These are phyloP conservation scores for Pao palembangensis DNA, from an alignment of 2,113 vertebrate genomes.

Conservation along the genomic window DNA sequence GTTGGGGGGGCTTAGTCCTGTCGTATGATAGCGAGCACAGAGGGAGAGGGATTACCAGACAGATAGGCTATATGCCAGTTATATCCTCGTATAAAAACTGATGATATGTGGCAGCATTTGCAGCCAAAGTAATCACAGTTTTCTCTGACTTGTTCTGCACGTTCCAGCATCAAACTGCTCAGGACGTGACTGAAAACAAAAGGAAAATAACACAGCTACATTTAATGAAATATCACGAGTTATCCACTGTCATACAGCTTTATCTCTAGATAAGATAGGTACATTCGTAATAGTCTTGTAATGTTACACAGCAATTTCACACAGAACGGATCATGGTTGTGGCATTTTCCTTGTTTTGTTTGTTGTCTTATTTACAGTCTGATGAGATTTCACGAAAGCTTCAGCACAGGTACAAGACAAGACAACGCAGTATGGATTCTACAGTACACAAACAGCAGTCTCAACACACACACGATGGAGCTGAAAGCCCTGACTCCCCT, in stretches of 20 bases:
- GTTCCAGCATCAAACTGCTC: not conserved
- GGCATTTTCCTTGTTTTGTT: not conserved
- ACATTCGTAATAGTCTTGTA: slow-evolving; percentile 63
- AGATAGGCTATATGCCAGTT: slow-evolving; percentile 34
- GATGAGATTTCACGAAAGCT: slow-evolving; percentile 48
- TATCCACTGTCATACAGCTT: slow-evolving; percentile 64
- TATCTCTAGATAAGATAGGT: slow-evolving; percentile 61
- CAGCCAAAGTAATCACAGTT: not conserved
- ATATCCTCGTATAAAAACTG: slow-evolving; percentile 18
- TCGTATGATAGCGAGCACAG: slow-evolving; percentile 44
- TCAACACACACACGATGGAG: not conserved
- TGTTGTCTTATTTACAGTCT: slow-evolving; percentile 58
- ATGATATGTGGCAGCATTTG: slow-evolving; percentile 11
- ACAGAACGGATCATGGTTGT: slow-evolving; percentile 28
- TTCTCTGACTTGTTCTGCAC: not conserved
- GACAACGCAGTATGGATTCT: slow-evolving; percentile 59
- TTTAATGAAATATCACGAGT: slow-evolving; percentile 73
- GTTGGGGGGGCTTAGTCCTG: slow-evolving; percentile 54
- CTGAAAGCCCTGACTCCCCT: not conserved
- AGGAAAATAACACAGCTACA: slow-evolving; percentile 69
- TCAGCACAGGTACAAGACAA: slow-evolving; percentile 47
- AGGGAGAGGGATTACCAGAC: slow-evolving; percentile 58
- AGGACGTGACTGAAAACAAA: slow-evolving; percentile 28
- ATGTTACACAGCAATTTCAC: slow-evolving; percentile 46
- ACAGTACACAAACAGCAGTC: slow-evolving; percentile 51